phyloP scores from a whole-genome alignment of 2,797 vertebrate species.

The Myotis daubentonii region DNA sequence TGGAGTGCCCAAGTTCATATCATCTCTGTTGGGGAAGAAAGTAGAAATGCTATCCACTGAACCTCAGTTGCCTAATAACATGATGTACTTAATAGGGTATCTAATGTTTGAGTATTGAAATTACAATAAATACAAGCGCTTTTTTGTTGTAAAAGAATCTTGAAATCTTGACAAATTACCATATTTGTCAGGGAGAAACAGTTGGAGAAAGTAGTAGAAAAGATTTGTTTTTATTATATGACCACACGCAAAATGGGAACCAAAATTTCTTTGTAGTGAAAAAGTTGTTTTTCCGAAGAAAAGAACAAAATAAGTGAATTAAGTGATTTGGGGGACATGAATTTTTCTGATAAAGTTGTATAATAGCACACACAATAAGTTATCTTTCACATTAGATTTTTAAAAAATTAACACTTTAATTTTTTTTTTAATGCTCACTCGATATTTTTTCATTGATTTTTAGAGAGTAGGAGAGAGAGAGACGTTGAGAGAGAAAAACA shows the following conservation, averaged over 20 bases:
- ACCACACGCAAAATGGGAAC: background rate
- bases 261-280: conserved; percentile 10
- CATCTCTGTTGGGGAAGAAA: background rate
- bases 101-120: conserved; percentile 7
- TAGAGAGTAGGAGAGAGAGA: too few relatives aligned
- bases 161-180: conserved; percentile 40
- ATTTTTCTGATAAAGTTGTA: background rate
- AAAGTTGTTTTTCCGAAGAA: conserved; percentile 1
- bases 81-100: background rate
- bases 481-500: too few relatives aligned
- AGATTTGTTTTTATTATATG: conserved; percentile 21
- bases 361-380: background rate
- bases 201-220: conserved; percentile 1
- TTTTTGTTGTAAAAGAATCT: conserved; percentile 21
- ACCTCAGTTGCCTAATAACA: background rate
- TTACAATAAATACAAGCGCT: background rate
- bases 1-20: background rate
- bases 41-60: background rate
- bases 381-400: background rate
- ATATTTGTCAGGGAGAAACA: conserved; percentile 24
- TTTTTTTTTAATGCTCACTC: too few relatives aligned
- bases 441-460: too few relatives aligned
- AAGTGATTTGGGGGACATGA: background rate
- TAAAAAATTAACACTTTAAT: background rate
- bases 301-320: background rate